Conservation (phyloP, 2,888 invertebrate species). For the Callimorpha dominula region DNA sequence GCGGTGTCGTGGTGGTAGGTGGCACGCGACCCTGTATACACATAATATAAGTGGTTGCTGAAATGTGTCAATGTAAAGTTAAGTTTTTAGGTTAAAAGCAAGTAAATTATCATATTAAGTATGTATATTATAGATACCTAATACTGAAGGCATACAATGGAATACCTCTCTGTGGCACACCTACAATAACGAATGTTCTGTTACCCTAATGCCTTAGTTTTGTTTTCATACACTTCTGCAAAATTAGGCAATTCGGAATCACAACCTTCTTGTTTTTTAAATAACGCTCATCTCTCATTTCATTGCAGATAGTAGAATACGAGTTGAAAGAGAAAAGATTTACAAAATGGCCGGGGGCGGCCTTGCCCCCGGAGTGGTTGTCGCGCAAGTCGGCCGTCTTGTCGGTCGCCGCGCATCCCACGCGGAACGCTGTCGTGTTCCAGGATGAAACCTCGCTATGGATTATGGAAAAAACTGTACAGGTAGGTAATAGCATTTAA, state of each 20-base stretch:
- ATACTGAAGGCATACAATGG: no score
- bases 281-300: background rate
- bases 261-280: background rate
- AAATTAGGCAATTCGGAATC: background rate
- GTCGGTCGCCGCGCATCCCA: conserved; percentile 88
- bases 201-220: background rate
- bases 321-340: conserved; percentile 88
- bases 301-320: conserved; percentile 91
- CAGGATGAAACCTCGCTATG: conserved; percentile 91
- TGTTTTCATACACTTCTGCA: background rate
- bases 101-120: no score
- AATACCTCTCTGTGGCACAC: background rate
- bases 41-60: background rate
- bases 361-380: conserved; percentile 87
- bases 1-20: no score
- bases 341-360: conserved; percentile 87
- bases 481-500: conserved; percentile 42
- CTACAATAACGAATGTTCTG: background rate
- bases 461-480: conserved; percentile 64
- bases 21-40: no score
- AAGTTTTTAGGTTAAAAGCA: no score
- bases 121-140: no score
- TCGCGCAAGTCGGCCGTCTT: conserved; percentile 86
- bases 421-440: conserved; percentile 89
- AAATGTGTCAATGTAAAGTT: no score